Evolutionary conservation across 1,140 invertebrate genomes (phyloP).

Genomic region (Drosophila auraria): DNA sequence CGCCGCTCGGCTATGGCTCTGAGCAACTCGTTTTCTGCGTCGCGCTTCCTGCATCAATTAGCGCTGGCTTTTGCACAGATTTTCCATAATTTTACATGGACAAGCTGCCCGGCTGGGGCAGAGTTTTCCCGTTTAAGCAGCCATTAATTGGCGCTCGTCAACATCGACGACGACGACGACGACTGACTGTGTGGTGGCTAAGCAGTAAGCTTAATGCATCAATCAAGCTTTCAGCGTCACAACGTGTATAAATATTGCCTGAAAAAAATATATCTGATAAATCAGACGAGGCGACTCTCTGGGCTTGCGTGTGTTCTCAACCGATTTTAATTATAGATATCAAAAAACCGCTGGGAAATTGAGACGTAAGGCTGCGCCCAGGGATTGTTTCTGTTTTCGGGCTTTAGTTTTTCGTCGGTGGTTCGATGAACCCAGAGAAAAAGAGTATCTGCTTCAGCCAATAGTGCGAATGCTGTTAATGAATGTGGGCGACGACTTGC

Average conservation of each 20-base stretch:
- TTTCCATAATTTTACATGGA: slow-evolving; percentile 70
- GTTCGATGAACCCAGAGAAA: slow-evolving; percentile 63
- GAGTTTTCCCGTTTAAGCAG: slow-evolving; percentile 63
- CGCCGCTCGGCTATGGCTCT: slow-evolving; percentile 1
- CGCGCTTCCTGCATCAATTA: slow-evolving; percentile 81
- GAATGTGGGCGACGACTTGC: slow-evolving; percentile 75
- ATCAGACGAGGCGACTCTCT: slow-evolving; percentile 5
- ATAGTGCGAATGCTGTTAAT: slow-evolving; percentile 81
- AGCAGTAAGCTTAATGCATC: slow-evolving; percentile 70
- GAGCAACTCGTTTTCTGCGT: slow-evolving; percentile 63
- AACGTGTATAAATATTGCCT: slow-evolving; percentile 44
- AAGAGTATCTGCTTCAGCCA: slow-evolving; percentile 60
- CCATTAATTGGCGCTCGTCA: slow-evolving; percentile 73
- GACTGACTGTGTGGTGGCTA: slow-evolving; percentile 23
- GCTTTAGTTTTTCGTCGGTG: slow-evolving; percentile 19
- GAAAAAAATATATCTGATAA: slow-evolving; percentile 60
- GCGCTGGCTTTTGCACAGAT: slow-evolving; percentile 58
- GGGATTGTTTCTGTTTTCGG: slow-evolving; percentile 43
- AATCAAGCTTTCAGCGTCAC: slow-evolving; percentile 78
- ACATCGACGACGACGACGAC: slow-evolving; percentile 7
- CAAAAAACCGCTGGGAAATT: slow-evolving; percentile 71
- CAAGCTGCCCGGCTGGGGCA: slow-evolving; percentile 21
- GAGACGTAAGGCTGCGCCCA: slow-evolving; percentile 68
- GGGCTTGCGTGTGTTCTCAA: slow-evolving; percentile 75
- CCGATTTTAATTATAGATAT: slow-evolving; percentile 81